Conservation (phyloP, 92 coral and sea anemone species). For the Nematostella vectensis region DNA sequence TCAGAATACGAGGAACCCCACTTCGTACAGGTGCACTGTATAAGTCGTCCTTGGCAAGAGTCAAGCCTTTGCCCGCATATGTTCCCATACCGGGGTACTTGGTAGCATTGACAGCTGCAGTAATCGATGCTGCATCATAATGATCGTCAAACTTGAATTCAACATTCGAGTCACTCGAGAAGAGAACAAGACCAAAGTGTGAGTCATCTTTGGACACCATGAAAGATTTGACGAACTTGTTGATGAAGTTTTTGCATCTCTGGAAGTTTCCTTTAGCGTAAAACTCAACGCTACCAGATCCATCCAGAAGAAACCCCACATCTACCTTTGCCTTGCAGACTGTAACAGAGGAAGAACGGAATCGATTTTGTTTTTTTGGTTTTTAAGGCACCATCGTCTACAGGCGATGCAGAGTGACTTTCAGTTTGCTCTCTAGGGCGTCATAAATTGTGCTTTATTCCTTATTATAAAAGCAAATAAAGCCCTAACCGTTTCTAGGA, state of each 20-base stretch:
- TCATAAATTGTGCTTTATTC: too few species aligned
- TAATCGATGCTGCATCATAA: conserved; percentile 10
- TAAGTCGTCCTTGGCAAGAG: conserved; percentile 7
- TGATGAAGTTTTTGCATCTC: conserved; percentile 40
- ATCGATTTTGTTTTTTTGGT: too few species aligned
- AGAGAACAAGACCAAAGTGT: conserved; percentile 48
- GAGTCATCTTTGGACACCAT: conserved; percentile 22
- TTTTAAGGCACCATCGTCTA: too few species aligned
- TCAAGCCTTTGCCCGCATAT: conserved; percentile 35
- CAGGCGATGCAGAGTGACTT: too few species aligned
- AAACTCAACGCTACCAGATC: conserved; percentile 66
- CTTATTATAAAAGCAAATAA: too few species aligned
- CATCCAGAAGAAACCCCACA: conserved; percentile 66
- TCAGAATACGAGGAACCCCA: conserved; percentile 18
- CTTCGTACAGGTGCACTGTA: conserved; percentile 35
- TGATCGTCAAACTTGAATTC: conserved; percentile 35
- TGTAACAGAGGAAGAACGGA: too few species aligned
- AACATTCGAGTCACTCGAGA: conserved; percentile 11
- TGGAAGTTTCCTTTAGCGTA: conserved; percentile 52
- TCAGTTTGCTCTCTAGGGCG: too few species aligned
- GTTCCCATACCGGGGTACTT: conserved; percentile 33
- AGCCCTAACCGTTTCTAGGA: too few species aligned
- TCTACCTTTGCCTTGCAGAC: conserved; percentile 66
- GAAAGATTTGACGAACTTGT: conserved; percentile 25
- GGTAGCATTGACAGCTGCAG: conserved; percentile 19